Base-by-base conservation (phyloP, 1,140 invertebrate species). In the Pantala flavescens region DNA sequence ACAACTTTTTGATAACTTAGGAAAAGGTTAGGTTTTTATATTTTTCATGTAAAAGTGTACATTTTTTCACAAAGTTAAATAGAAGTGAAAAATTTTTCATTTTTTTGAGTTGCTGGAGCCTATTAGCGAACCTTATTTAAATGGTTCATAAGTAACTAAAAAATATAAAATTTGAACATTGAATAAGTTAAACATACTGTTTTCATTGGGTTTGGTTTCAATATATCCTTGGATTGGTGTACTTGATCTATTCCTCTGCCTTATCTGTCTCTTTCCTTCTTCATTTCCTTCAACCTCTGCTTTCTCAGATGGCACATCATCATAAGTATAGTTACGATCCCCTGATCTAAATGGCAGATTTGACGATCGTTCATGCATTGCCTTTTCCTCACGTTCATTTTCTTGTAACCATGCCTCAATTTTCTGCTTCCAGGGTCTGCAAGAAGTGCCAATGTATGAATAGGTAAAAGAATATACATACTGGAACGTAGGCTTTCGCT, bases 351-450 rank as follows among this genome's bases (percentile, higher is more conserved):
- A 63, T 21, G 49, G 12, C 16, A 63, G 12, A 21, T 16, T 63
- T 21, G 49, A 63, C 2, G 14, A 21, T 3, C 49, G 14, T 5
- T 63, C 49, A 63, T 12, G 49, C 49, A 63, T 63, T 63, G 88
- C 87, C 75, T 88, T 87, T 81, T 93, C 91, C 79, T 94, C 91
- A 79, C 90, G 90, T 81, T 94, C 93, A 82, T 93, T 94, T 75
- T 93, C 92, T 76, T 93, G 88, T 76, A 96, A 83, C 94, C 94
- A 96, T 19, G 91, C 92, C 83, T 95, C 92, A 77, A 97, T 95
- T 81, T 95, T 94, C 80, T 93, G 90, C 43, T 91, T 84, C 92
- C 92, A 94, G 77, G 93, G 90, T 81, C 90, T 88, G 80, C 76
- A 84, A 83, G 12, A 19, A 63, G 12, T 36, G 9, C 28, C 28